These are phyloP conservation scores for Drosophila formosana DNA, from an alignment of 2,888 invertebrate species.

Conservation along the genomic window DNA sequence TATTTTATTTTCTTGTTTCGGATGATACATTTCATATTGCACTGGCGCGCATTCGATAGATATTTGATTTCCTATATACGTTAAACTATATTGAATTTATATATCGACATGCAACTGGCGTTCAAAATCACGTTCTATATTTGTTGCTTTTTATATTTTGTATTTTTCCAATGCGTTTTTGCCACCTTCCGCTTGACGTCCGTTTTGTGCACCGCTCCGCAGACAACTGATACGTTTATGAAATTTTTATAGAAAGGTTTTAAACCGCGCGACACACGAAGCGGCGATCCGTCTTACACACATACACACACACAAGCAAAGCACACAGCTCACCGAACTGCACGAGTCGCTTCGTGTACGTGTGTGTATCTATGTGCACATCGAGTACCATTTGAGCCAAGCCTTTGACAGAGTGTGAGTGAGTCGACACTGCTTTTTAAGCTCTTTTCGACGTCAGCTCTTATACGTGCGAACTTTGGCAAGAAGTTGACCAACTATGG, in stretches of 20 bases:
- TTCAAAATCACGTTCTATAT: constrained; percentile 22
- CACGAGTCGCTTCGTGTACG: constrained; percentile 16
- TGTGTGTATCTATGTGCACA: constrained; percentile 54
- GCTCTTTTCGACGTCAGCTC: constrained; percentile 30
- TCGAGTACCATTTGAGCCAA: constrained; percentile 62
- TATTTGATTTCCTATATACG: constrained; percentile 46
- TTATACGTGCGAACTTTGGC: constrained; percentile 45
- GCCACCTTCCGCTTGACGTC: constrained; percentile 77
- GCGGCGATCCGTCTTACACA: constrained; percentile 58
- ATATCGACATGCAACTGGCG: constrained; percentile 20
- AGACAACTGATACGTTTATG: constrained; percentile 82
- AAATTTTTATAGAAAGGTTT: constrained; percentile 82
- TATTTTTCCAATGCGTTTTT: constrained; percentile 24
- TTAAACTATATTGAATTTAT: constrained; percentile 22
- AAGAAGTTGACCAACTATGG: constrained; percentile 37
- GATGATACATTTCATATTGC: background rate
- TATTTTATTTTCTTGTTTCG: background rate
- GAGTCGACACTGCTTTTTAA: constrained; percentile 36
- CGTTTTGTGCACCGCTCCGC: constrained; percentile 81
- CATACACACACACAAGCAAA: constrained; percentile 28
- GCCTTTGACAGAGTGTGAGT: constrained; percentile 53
- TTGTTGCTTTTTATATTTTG: constrained; percentile 9
- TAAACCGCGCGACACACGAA: constrained; percentile 56
- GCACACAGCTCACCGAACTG: constrained; percentile 3
- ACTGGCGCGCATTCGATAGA: constrained; percentile 8